These are phyloP conservation scores for Alligator mississippiensis DNA, from an alignment of 2,113 vertebrate genomes.

Conservation along the genomic window DNA sequence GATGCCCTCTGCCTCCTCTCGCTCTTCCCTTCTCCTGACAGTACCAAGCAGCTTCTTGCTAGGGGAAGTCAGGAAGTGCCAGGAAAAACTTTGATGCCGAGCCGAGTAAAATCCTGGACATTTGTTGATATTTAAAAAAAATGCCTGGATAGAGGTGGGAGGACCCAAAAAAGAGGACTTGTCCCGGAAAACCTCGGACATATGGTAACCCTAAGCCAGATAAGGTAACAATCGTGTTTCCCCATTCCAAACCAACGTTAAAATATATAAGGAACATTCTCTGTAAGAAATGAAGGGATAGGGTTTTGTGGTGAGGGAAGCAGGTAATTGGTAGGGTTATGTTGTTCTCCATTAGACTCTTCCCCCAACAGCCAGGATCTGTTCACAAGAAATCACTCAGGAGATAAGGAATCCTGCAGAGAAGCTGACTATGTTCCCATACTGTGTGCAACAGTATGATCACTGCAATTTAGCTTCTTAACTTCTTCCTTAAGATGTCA, in stretches of 20 bases:
- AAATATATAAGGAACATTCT: not conserved
- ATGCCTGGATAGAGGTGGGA: too few relatives aligned
- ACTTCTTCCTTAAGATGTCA: not conserved
- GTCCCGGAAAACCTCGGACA: not conserved
- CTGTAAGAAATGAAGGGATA: not conserved
- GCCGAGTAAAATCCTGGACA: too few relatives aligned
- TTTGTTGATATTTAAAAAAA: too few relatives aligned
- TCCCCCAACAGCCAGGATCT: not conserved
- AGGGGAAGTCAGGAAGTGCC: too few relatives aligned
- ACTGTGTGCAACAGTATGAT: not conserved
- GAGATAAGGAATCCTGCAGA: not conserved
- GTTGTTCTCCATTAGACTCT: not conserved
- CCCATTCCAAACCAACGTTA: fast-evolving
- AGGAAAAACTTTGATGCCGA: too few relatives aligned
- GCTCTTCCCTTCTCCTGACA: too few relatives aligned
- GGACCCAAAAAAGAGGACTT: not conserved
- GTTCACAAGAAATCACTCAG: not conserved
- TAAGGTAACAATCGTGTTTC: too few relatives aligned
- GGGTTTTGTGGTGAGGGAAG: not conserved
- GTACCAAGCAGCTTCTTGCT: too few relatives aligned
- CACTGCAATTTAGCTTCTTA: slow-evolving; percentile 5
- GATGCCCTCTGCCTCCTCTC: too few relatives aligned
- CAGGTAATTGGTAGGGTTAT: not conserved
- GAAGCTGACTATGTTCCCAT: not conserved
- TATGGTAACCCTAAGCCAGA: too few relatives aligned